These are phyloP conservation scores for Oenanthe melanoleuca DNA, from an alignment of 2,113 vertebrate genomes.

Conservation along the genomic window DNA sequence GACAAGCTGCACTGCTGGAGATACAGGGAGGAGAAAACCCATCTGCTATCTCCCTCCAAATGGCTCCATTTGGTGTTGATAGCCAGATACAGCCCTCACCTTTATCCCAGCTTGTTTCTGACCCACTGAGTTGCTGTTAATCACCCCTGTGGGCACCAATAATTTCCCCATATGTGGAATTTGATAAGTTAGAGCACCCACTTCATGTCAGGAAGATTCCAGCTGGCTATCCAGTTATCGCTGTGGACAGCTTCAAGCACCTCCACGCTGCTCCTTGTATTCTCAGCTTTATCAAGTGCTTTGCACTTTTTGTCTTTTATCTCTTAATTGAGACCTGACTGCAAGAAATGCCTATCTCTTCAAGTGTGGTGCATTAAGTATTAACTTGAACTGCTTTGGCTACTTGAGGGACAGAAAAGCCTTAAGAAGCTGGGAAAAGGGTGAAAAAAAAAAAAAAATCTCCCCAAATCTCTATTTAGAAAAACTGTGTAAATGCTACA, in stretches of 20 bases:
- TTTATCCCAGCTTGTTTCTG: conserved; percentile 96
- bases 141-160: conserved; percentile 95
- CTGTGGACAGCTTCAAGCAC: conserved; percentile 93
- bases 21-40: conserved; percentile 68
- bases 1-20: conserved; percentile 77
- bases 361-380: conserved; percentile 90
- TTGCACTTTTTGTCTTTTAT: conserved; percentile 94
- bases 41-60: conserved; percentile 86
- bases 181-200: conserved; percentile 98
- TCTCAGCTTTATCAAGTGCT: conserved; percentile 93
- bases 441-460: conserved; percentile 77
- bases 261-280: conserved; percentile 85
- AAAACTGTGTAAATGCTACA: conserved; percentile 77
- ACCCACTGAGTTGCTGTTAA: conserved; percentile 91
- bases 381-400: conserved; percentile 94
- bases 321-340: conserved; percentile 95
- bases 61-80: conserved; percentile 92
- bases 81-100: conserved; percentile 90
- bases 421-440: conserved; percentile 77
- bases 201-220: conserved; percentile 87
- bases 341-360: conserved; percentile 94
- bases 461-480: conserved; percentile 78
- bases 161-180: conserved; percentile 96
- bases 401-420: conserved; percentile 77
- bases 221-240: conserved; percentile 93